Evolutionary conservation across 2,888 invertebrate species (phyloP), one percentile per base, ranked within the genome.

Genomic region (Chymomyza amoena): DNA sequence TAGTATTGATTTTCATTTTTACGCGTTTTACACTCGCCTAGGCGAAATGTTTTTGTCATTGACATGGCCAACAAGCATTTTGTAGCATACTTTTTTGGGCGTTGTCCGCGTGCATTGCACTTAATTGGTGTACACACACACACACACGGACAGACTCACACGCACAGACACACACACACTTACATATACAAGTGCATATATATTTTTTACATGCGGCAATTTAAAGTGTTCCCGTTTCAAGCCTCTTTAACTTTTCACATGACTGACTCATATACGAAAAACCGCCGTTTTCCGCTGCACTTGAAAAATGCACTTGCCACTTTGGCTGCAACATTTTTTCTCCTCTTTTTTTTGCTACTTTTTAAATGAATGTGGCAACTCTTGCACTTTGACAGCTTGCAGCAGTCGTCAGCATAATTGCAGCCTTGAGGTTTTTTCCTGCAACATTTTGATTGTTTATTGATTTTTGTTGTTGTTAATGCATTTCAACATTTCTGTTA

Each of bases 1-100:
- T 54, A 54, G 72, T 78, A 83, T 83, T 84, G 83, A 83, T 83
- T 83, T 86, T 84, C 73, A 86, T 78, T 80, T 86, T 75, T 81
- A 71, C 78, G 81, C 81, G 84, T 69, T 81, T 81, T 85, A 81
- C 85, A 76, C 66, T 54, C 54, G 54, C 54, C 39, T 45, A 45
- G 13, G 39, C 39, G 13, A 45, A 45, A 45, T 54, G 54, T 54
- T 54, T 54, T 85, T 81, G 83, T 83, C 86, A 83, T 83, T 83
- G 86, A 83, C 83, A 83, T 79, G 39, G 39, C 39, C 39, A 45
- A 45, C 54, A 54, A 54, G 54, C 54, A 18, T 20, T 54, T 54
- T 16, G 54, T 69, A 73, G 72, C 69, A 73, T 74, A 69, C 79
- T 85, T 85, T 83, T 82, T 84, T 80, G 86, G 83, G 83, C 83